phyloP scores from a whole-genome alignment of 1,140 invertebrate species.

The Campoletis sonorensis region DNA sequence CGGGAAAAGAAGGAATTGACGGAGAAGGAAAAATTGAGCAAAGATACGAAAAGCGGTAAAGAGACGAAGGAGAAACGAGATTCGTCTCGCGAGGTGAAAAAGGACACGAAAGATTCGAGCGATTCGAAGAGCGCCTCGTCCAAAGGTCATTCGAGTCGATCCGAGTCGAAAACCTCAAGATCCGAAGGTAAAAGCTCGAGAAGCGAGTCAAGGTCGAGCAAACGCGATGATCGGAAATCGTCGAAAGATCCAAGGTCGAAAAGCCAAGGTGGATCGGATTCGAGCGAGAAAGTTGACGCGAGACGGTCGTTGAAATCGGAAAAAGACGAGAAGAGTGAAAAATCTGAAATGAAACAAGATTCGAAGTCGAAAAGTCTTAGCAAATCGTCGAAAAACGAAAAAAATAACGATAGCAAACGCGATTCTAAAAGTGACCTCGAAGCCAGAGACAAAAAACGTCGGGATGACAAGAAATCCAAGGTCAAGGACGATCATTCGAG shows the following conservation, averaged over 20 bases:
- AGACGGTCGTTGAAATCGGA: conserved; percentile 55
- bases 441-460: conserved; percentile 70
- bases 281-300: conserved; percentile 52
- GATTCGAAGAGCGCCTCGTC: conserved; percentile 56
- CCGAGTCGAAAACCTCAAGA: conserved; percentile 40
- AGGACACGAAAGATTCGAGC: conserved; percentile 73
- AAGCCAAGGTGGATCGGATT: conserved; percentile 55
- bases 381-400: conserved; percentile 54
- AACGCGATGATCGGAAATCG: conserved; percentile 52
- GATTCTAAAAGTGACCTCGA: conserved; percentile 43
- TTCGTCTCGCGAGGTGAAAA: conserved; percentile 61
- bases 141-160: conserved; percentile 38
- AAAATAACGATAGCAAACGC: conserved; percentile 5
- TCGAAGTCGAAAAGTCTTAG: conserved; percentile 1
- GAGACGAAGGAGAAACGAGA: conserved; percentile 66
- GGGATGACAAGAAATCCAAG: conserved; percentile 72
- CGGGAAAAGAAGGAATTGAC: conserved; percentile 74
- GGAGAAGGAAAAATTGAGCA: conserved; percentile 72
- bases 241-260: conserved; percentile 46
- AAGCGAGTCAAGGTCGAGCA: conserved; percentile 54
- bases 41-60: conserved; percentile 55
- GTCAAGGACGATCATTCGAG: conserved; percentile 73
- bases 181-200: conserved; percentile 44
- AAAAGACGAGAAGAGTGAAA: conserved; percentile 61
- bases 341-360: conserved; percentile 61